These are phyloP conservation scores for Tragelaphus buxtoni DNA, from an alignment of 2,113 vertebrate species.

Conservation along the genomic window DNA sequence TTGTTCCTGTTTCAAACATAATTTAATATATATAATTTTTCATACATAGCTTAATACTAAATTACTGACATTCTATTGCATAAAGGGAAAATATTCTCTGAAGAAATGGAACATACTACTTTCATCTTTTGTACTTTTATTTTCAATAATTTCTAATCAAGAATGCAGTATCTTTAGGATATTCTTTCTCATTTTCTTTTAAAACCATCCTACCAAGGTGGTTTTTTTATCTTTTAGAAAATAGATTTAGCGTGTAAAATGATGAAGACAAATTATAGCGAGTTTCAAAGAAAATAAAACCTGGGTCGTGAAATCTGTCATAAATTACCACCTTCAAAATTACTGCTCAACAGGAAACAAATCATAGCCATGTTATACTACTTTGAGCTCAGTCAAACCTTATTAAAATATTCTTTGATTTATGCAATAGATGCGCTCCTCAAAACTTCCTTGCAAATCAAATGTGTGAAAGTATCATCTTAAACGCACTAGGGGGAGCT, in stretches of 20 bases:
- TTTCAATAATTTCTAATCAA: constrained; percentile 26
- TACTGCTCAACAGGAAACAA: constrained; percentile 16
- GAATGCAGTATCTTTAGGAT: neutral
- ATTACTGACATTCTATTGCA: neutral
- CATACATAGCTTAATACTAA: neutral
- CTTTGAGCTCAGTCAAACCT: neutral
- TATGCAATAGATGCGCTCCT: neutral
- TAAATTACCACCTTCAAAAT: constrained; percentile 9
- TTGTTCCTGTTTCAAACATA: neutral
- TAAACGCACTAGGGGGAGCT: constrained; percentile 48
- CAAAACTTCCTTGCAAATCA: neutral
- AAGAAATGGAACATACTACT: neutral
- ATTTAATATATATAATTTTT: neutral
- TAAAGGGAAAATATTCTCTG: neutral
- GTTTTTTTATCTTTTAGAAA: constrained; percentile 19
- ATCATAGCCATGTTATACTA: neutral
- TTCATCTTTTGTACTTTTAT: constrained; percentile 15
- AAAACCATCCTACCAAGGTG: neutral
- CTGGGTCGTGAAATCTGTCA: neutral
- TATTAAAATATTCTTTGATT: constrained; percentile 14
- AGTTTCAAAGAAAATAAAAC: constrained; percentile 47
- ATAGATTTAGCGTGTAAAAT: neutral
- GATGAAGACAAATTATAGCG: neutral
- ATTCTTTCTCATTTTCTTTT: constrained; percentile 8
- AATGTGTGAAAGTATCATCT: neutral